Conservation (phyloP, 1,140 invertebrate genomes). For the Hypothenemus hampei region DNA sequence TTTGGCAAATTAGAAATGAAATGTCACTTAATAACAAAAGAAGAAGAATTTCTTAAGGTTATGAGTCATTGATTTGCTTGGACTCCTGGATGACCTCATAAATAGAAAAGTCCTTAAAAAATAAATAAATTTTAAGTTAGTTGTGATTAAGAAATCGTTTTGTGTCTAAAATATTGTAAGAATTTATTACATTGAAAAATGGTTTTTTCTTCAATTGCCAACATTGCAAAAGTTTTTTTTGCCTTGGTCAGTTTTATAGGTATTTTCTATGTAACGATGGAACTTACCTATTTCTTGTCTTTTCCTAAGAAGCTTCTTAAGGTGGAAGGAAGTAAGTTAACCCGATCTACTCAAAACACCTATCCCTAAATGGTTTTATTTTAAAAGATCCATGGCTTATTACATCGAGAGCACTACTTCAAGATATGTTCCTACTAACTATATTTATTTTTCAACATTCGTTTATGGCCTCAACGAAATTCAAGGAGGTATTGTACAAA, state of each 20-base stretch:
- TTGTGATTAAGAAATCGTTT: too few relatives aligned
- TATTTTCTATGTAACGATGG: slow-evolving; percentile 33
- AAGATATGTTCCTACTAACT: slow-evolving; percentile 36
- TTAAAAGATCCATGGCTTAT: slow-evolving; percentile 31
- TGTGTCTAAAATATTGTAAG: too few relatives aligned
- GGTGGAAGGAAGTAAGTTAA: slow-evolving; percentile 17
- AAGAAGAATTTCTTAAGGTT: too few relatives aligned
- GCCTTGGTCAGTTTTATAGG: slow-evolving; percentile 17
- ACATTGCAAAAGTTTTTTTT: slow-evolving; percentile 17
- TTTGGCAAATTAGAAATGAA: too few relatives aligned
- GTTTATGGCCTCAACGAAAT: slow-evolving; percentile 30
- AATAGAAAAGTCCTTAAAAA: too few relatives aligned
- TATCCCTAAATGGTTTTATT: not conserved
- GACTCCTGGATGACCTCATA: too few relatives aligned
- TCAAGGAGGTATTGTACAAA: slow-evolving; percentile 32
- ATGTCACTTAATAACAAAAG: too few relatives aligned
- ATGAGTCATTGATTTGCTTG: too few relatives aligned
- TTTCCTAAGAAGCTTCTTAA: slow-evolving; percentile 25
- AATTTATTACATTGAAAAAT: too few relatives aligned
- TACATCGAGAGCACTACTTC: slow-evolving; percentile 32
- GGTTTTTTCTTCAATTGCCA: too few relatives aligned
- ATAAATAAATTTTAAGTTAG: too few relatives aligned
- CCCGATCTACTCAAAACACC: slow-evolving; percentile 4
- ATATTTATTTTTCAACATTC: slow-evolving; percentile 42
- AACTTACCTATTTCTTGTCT: slow-evolving; percentile 39